Base-by-base conservation (phyloP, 2,113 vertebrate species). In the Xenopus borealis region DNA sequence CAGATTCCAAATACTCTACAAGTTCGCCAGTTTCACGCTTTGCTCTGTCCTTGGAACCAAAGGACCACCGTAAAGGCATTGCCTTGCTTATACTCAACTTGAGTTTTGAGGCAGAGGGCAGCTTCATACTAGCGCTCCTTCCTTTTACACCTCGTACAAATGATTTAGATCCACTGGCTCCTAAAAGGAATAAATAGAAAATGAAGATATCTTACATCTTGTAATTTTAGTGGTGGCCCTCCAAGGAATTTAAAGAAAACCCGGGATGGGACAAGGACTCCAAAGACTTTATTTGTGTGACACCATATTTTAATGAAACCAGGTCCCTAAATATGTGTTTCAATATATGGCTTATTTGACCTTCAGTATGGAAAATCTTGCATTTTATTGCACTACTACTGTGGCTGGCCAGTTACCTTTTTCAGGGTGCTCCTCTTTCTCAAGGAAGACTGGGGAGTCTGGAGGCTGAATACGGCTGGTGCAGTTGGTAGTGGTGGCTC, bases 1-100 rank as follows among this genome's bases (percentile, higher is more conserved):
- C 93, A 0, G 95, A 96, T 9, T 98, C 95, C 64, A 95, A 81
- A 72, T 95, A 96, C 68, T 95, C 91, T 57, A 96, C 93, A 79
- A 96, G 84, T 80, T 94, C 93, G 0, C 86, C 89, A 0, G 92
- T 85, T 0, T 79, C 78, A 0, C 85, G 81, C 23, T 85, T 85
- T 3, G 79, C 80, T 20, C 88, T 89, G 20, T 91, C 90, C 71
- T 85, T 92, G 71, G 84, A 81, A 2, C 91, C 86, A 1, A 95
- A 87, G 27, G 94, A 95, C 93, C 92, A 93, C 4, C 91, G 90
- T 0, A 92, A 68, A 12, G 93, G 91, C 77, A 90, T 46, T 3
- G 92, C 80, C 82, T 91, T 89, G 78, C 87, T 91, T 27, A 89
- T n/a, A 13, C 80, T 80, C 7, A 91, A 85, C 80, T 81, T 90